Evolutionary conservation across 2,888 invertebrate genomes (phyloP).

Genomic region (Plemyria rubiginata): DNA sequence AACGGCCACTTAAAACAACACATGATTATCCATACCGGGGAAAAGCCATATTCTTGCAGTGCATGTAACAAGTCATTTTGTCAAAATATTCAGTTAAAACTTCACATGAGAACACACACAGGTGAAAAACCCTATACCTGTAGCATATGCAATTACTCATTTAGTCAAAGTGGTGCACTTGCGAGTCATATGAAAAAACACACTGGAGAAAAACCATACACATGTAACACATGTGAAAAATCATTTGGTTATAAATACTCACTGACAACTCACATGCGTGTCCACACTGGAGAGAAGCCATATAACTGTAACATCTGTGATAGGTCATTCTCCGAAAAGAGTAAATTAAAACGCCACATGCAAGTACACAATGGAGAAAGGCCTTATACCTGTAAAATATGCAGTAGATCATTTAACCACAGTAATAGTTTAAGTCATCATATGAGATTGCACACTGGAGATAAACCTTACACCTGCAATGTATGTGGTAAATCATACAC

Average conservation of each 20-base stretch:
- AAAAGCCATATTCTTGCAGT: conserved; percentile 17
- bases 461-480: conserved; percentile 24
- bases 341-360: conserved; percentile 26
- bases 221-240: conserved; percentile 21
- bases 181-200: conserved; percentile 23
- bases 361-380: conserved; percentile 20
- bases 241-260: conserved; percentile 19
- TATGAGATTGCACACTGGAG: conserved; percentile 24
- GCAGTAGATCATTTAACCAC: conserved; percentile 23
- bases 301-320: conserved; percentile 21
- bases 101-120: conserved; percentile 22
- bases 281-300: conserved; percentile 28
- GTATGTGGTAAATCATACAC: conserved; percentile 25
- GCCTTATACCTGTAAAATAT: conserved; percentile 20
- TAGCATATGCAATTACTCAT: conserved; percentile 19
- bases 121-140: conserved; percentile 27
- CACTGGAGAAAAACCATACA: conserved; percentile 23
- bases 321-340: conserved; percentile 19
- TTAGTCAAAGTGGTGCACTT: conserved; percentile 13
- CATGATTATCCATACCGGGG: conserved; percentile 21
- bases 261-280: conserved; percentile 23
- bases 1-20: conserved; percentile 17
- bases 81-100: conserved; percentile 17
- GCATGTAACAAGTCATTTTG: conserved; percentile 24
- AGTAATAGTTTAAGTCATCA: conserved; percentile 20